phyloP scores from a whole-genome alignment of 2,888 invertebrate species.

The Meloe dianella region DNA sequence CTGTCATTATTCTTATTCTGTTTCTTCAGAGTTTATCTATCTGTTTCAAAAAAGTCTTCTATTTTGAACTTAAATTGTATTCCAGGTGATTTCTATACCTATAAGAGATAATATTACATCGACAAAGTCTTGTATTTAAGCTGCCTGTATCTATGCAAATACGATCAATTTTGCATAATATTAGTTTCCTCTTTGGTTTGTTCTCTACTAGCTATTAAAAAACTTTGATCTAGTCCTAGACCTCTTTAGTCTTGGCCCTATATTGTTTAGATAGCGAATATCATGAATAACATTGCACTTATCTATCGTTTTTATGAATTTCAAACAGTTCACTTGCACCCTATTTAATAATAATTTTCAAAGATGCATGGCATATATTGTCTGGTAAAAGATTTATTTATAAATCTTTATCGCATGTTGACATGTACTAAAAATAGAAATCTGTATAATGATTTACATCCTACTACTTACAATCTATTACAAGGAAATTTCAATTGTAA shows the following conservation, averaged over 20 bases:
- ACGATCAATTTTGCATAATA: conserved; percentile 10
- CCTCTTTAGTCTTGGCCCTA: not conserved
- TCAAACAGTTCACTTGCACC: not conserved
- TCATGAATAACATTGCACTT: conserved; percentile 3
- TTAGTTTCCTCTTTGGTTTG: not conserved
- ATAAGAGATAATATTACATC: not conserved
- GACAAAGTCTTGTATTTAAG: conserved; percentile 9
- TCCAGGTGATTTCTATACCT: not conserved
- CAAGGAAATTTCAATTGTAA: not conserved
- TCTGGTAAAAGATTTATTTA: not conserved
- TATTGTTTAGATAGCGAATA: conserved; percentile 5
- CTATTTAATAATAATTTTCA: not conserved
- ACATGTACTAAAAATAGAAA: conserved; percentile 6
- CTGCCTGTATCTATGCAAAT: conserved; percentile 6
- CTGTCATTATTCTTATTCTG: not conserved
- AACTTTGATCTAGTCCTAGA: conserved; percentile 1
- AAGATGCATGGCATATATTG: conserved; percentile 1
- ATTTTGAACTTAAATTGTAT: conserved; percentile 1
- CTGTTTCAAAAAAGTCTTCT: no score
- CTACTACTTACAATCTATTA: not conserved
- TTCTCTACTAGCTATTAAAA: conserved; percentile 2
- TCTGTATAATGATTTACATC: not conserved
- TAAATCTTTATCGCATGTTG: not conserved
- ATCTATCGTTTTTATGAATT: not conserved
- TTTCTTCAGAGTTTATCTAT: no score